Conservation (phyloP, 2,797 vertebrate genomes). For the Helostoma temminkii region DNA sequence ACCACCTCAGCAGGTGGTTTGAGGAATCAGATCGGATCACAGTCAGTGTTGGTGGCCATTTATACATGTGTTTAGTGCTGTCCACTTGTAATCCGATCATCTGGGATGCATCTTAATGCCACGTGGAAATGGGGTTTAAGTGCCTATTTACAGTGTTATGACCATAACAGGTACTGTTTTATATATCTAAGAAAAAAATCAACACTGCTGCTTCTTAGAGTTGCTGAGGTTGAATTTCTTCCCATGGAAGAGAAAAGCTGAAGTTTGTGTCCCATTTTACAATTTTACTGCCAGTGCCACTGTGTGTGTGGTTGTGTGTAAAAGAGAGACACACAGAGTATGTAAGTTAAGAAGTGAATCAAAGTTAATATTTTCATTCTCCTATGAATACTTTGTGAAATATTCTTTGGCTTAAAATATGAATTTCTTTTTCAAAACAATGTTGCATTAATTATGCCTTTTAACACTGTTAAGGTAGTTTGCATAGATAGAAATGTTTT, state of each 20-base stretch:
- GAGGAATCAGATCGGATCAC: no score
- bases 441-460: not conserved
- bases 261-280: slow-evolving; percentile 5
- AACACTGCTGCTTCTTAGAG: slow-evolving; percentile 16
- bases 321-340: no score
- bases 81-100: no score
- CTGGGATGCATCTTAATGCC: no score
- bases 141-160: slow-evolving; percentile 3
- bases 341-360: slow-evolving; percentile 5
- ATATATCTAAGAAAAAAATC: slow-evolving; percentile 36
- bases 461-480: slow-evolving; percentile 47
- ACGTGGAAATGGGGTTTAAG: no score
- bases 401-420: not conserved
- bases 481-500: slow-evolving; percentile 26
- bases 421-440: slow-evolving; percentile 1
- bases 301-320: slow-evolving; percentile 1
- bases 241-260: slow-evolving; percentile 72
- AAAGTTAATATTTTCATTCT: slow-evolving; percentile 5
- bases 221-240: slow-evolving; percentile 60
- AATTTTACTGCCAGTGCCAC: not conserved
- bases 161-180: slow-evolving; percentile 21
- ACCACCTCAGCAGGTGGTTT: no score
- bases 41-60: no score
- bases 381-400: slow-evolving; percentile 1
- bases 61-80: no score